Percentiles rank a stretch among this genome's conserved stretches.
These are phyloP conservation scores for Ashinkailepas kermadecensis DNA, from an alignment of 2,888 invertebrate species.

Conservation along the genomic window DNA sequence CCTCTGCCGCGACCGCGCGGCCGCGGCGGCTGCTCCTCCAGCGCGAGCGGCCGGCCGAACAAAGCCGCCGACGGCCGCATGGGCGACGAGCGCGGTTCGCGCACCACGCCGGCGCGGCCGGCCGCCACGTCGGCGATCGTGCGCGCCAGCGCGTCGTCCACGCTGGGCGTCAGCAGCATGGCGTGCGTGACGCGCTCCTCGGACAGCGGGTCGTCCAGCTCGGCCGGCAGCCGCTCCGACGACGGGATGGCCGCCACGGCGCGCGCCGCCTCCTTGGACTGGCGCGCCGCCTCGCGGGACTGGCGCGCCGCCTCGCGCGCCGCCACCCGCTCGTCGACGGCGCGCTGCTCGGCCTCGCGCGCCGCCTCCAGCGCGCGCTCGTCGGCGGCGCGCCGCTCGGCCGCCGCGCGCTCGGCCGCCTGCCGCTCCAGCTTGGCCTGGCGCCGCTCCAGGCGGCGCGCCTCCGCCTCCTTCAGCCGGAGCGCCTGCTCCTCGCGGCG, in stretches of 20 bases:
- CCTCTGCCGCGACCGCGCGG: neutral
- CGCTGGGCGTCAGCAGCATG: neutral
- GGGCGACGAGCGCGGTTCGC: neutral
- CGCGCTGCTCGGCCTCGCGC: neutral
- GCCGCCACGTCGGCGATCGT: conserved; percentile 16
- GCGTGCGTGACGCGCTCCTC: neutral
- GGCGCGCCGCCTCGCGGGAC: neutral
- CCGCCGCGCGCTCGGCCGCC: neutral
- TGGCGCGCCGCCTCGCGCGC: neutral
- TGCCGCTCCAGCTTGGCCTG: neutral
- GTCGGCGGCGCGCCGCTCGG: neutral
- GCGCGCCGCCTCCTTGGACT: conserved; percentile 7
- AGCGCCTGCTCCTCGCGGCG: neutral
- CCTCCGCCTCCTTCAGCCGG: neutral
- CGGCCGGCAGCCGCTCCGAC: neutral
- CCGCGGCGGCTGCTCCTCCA: neutral
- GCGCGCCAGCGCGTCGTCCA: neutral
- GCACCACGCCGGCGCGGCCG: conserved; percentile 6
- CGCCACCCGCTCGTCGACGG: neutral
- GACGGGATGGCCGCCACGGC: conserved; percentile 2
- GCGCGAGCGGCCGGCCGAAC: neutral
- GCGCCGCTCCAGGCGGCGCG: neutral
- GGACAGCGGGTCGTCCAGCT: conserved; percentile 13
- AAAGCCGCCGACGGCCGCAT: neutral
- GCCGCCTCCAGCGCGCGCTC: neutral